These are phyloP conservation scores for Speoplatyrhinus poulsoni DNA, from an alignment of 2,113 vertebrate genomes.

Conservation along the genomic window DNA sequence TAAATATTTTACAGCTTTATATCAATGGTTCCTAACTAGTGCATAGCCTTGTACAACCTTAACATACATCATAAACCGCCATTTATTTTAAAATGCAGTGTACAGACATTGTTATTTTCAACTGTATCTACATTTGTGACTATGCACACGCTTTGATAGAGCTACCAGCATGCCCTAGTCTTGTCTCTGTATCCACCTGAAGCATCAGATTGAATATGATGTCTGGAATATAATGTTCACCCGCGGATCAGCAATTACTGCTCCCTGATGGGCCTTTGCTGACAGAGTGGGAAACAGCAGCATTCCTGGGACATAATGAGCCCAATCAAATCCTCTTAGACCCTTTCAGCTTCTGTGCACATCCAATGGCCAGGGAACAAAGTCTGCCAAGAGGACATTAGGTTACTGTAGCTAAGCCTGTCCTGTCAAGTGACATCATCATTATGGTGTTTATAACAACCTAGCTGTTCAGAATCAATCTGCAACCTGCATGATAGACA, in stretches of 20 bases:
- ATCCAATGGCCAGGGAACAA: constrained; percentile 51
- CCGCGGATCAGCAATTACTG: constrained; percentile 4
- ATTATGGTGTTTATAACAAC: constrained; percentile 24
- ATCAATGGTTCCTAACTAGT: too few relatives aligned
- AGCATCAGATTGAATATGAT: constrained; percentile 5
- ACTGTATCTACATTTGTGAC: not conserved
- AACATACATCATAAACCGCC: too few relatives aligned
- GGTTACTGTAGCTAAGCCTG: constrained; percentile 33
- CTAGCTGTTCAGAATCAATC: constrained; percentile 9
- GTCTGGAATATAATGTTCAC: not conserved
- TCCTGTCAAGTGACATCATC: constrained; percentile 48
- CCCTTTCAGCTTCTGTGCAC: constrained; percentile 43
- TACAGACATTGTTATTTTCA: not conserved
- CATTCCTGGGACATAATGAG: constrained; percentile 71
- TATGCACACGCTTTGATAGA: not conserved
- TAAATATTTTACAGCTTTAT: too few relatives aligned
- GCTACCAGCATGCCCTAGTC: not conserved
- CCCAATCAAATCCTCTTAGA: constrained; percentile 63
- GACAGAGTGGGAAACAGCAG: constrained; percentile 24
- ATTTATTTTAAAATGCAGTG: not conserved
- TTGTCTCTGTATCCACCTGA: not conserved
- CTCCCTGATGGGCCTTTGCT: constrained; percentile 20
- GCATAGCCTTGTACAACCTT: too few relatives aligned
- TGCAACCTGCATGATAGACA: constrained; percentile 2
- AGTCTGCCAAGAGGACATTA: constrained; percentile 15